Evolutionary conservation across 2,113 vertebrate genomes (phyloP).

Genomic region (Mastomys coucha): DNA sequence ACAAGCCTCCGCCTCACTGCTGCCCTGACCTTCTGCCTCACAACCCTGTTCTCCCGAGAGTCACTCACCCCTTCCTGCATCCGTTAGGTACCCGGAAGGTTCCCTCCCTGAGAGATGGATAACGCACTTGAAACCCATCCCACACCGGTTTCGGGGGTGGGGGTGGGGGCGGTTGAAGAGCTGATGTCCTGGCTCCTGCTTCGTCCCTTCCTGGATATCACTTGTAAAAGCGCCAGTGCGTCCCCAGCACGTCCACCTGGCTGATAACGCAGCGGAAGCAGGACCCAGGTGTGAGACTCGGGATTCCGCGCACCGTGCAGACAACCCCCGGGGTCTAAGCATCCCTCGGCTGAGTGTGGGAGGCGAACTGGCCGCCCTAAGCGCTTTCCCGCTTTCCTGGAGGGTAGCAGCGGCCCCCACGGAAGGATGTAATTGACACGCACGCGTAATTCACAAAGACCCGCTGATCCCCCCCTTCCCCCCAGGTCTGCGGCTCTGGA

Average conservation of each 20-base stretch:
- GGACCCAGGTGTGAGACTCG: background rate
- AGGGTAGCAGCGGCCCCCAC: background rate
- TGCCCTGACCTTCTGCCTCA: background rate
- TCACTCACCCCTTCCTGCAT: background rate
- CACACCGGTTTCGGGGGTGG: too few relatives aligned
- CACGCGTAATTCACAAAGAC: background rate
- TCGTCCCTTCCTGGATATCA: background rate
- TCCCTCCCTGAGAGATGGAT: background rate
- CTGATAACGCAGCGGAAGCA: background rate
- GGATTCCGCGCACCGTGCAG: background rate
- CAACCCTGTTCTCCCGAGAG: fast-evolving
- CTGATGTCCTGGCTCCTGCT: background rate
- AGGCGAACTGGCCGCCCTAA: fast-evolving
- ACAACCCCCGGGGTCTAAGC: background rate
- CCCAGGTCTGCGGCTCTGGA: background rate
- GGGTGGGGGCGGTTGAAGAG: background rate
- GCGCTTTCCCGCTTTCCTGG: background rate
- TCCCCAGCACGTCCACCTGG: background rate
- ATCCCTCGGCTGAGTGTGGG: background rate
- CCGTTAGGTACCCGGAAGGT: background rate
- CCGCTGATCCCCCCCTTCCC: too few relatives aligned
- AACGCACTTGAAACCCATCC: background rate
- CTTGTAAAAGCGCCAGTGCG: background rate
- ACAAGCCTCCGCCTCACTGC: background rate
- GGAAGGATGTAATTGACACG: background rate